These are phyloP conservation scores for Macrobrachium rosenbergii DNA, from an alignment of 1,140 invertebrate species.

Conservation along the genomic window DNA sequence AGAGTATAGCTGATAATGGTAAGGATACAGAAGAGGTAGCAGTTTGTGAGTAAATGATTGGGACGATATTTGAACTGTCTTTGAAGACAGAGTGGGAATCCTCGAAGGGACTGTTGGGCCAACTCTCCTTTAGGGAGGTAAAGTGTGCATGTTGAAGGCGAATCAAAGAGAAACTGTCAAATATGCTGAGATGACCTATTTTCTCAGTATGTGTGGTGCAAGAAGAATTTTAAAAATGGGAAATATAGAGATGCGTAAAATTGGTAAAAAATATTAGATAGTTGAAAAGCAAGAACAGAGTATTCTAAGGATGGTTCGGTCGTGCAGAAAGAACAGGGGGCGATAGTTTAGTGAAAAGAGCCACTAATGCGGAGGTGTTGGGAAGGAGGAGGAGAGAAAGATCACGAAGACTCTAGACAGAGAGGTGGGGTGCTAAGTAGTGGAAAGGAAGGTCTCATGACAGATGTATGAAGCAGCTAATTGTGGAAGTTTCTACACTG, in stretches of 20 bases:
- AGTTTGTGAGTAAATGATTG: background rate
- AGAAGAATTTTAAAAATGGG: too few species aligned
- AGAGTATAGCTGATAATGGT: background rate
- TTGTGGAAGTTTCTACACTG: too few species aligned
- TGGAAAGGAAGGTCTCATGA: background rate
- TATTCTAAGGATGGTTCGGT: background rate
- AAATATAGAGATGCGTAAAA: too few species aligned
- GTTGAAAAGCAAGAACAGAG: background rate
- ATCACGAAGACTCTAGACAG: background rate
- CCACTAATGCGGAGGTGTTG: background rate
- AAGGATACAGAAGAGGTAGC: background rate
- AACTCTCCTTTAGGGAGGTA: too few species aligned
- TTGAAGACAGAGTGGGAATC: too few species aligned
- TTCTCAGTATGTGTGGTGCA: too few species aligned
- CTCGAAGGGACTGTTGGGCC: too few species aligned
- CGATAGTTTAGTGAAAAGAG: background rate
- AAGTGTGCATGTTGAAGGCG: too few species aligned
- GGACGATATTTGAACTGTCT: too few species aligned
- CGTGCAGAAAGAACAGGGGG: background rate
- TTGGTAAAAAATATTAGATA: background rate
- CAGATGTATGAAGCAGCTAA: too few species aligned
- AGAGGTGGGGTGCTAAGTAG: background rate
- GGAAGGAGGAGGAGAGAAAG: background rate
- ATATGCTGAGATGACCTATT: background rate
- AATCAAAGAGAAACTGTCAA: background rate